phyloP scores from a whole-genome alignment of 2,888 invertebrate species.

The Polydrusus tereticollis region DNA sequence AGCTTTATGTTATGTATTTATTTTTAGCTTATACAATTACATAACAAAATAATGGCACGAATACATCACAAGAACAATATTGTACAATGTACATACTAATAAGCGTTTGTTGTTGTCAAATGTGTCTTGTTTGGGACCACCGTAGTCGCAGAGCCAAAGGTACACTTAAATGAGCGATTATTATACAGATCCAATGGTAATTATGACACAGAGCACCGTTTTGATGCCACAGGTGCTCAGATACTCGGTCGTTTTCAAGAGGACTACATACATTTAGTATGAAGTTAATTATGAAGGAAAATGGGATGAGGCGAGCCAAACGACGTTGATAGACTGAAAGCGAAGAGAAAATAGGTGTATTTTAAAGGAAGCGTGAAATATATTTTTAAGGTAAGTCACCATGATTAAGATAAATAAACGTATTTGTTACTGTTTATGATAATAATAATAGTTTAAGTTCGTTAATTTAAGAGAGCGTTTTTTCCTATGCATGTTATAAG shows the following conservation, averaged over 20 bases:
- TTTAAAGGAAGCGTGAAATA: slow-evolving; percentile 11
- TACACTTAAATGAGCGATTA: slow-evolving; percentile 49
- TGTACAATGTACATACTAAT: slow-evolving; percentile 41
- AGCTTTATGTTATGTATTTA: no score
- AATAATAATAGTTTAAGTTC: no score
- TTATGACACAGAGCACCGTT: slow-evolving; percentile 44
- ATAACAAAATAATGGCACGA: slow-evolving; percentile 37
- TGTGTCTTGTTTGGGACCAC: slow-evolving; percentile 51
- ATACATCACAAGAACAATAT: slow-evolving; percentile 41
- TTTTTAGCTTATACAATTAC: no score
- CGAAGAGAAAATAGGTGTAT: slow-evolving; percentile 10
- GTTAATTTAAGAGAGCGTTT: no score
- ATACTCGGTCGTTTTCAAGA: slow-evolving; percentile 12
- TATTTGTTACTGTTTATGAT: no score
- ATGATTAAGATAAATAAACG: background rate
- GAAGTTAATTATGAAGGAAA: slow-evolving; percentile 42
- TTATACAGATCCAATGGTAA: slow-evolving; percentile 48
- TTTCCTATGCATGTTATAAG: no score
- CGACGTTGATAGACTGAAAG: slow-evolving; percentile 27
- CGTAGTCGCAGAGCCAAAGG: slow-evolving; percentile 52
- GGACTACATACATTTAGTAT: slow-evolving; percentile 34
- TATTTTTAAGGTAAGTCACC: background rate
- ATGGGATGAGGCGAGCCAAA: slow-evolving; percentile 10
- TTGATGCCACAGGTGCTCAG: slow-evolving; percentile 48
- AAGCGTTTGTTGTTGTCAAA: slow-evolving; percentile 46